A percentile compares a stretch with the other conserved stretches of the same genome.
Evolutionary conservation across 1,140 invertebrate genomes (phyloP).

Genomic region (Agraylea sexmaculata): DNA sequence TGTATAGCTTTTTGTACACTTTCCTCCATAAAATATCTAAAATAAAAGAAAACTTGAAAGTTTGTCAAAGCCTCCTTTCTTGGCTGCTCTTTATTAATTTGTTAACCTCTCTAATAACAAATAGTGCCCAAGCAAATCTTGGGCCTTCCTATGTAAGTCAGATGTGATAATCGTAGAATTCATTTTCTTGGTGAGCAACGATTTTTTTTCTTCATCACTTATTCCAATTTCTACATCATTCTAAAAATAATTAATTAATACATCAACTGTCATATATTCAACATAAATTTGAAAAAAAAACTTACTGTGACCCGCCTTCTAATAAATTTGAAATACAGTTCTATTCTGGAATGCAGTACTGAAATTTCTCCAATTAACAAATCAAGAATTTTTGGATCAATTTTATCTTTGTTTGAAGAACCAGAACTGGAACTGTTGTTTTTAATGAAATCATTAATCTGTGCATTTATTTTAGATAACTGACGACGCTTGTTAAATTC

Average conservation of each 20-base stretch:
- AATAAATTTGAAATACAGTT: slow-evolving; percentile 86
- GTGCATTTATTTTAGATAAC: slow-evolving; percentile 54
- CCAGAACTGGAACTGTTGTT: slow-evolving; percentile 26
- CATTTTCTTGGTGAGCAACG: slow-evolving; percentile 24
- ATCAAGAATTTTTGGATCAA: slow-evolving; percentile 82
- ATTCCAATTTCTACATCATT: slow-evolving; percentile 56
- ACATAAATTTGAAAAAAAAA: slow-evolving; percentile 15
- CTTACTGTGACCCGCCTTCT: slow-evolving; percentile 62
- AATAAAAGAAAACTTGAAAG: slow-evolving; percentile 8
- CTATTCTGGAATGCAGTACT: slow-evolving; percentile 78
- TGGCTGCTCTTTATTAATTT: neutral
- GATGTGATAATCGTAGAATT: slow-evolving; percentile 57
- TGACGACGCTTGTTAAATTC: slow-evolving; percentile 68
- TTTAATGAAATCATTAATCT: slow-evolving; percentile 47
- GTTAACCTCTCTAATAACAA: slow-evolving; percentile 73
- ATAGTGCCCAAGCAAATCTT: slow-evolving; percentile 85
- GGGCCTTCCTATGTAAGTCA: slow-evolving; percentile 71
- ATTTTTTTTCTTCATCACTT: slow-evolving; percentile 41
- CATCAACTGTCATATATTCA: slow-evolving; percentile 14
- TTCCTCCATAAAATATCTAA: slow-evolving; percentile 84
- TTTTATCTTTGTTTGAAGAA: slow-evolving; percentile 40
- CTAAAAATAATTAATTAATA: slow-evolving; percentile 32
- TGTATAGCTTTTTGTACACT: slow-evolving; percentile 88
- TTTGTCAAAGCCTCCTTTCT: neutral
- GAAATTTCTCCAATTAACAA: slow-evolving; percentile 82